Evolutionary conservation across 2,888 invertebrate species (phyloP).

Genomic region (Oscheius sp.): DNA sequence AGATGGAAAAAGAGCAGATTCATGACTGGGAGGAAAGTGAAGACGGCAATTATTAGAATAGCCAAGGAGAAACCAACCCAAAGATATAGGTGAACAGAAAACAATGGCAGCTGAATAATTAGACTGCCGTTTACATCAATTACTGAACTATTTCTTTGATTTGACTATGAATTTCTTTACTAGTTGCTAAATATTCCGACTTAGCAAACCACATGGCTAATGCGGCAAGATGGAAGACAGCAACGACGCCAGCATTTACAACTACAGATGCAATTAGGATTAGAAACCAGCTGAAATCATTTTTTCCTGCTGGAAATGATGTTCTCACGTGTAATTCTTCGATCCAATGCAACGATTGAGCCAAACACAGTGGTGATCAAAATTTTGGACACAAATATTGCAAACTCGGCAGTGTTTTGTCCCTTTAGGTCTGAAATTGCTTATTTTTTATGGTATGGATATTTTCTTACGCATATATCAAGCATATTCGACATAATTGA

Average conservation of each 20-base stretch:
- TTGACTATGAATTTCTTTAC: background rate
- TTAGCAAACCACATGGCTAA: conserved; percentile 15
- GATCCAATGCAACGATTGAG: conserved; percentile 6
- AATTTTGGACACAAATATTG: conserved; percentile 23
- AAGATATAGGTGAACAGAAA: background rate
- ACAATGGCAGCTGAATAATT: conserved; percentile 1
- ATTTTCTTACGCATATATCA: conserved; percentile 30
- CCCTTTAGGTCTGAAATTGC: conserved; percentile 24
- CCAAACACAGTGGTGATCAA: conserved; percentile 35
- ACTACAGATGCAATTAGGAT: background rate
- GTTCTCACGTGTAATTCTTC: conserved; percentile 14
- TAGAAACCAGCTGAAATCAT: conserved; percentile 1
- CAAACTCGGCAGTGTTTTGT: conserved; percentile 37
- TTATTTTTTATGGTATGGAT: background rate
- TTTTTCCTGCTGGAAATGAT: background rate
- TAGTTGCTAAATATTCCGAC: background rate
- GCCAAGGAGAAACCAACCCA: background rate
- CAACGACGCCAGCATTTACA: background rate
- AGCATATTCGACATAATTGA: conserved; percentile 29
- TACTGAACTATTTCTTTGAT: background rate
- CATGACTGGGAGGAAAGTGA: conserved; percentile 6
- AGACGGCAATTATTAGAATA: background rate
- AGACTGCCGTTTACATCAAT: background rate
- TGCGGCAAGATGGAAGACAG: background rate
- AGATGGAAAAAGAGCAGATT: conserved; percentile 24